Conservation (phyloP, 2,888 invertebrate species). For the Drosophila borborema region DNA sequence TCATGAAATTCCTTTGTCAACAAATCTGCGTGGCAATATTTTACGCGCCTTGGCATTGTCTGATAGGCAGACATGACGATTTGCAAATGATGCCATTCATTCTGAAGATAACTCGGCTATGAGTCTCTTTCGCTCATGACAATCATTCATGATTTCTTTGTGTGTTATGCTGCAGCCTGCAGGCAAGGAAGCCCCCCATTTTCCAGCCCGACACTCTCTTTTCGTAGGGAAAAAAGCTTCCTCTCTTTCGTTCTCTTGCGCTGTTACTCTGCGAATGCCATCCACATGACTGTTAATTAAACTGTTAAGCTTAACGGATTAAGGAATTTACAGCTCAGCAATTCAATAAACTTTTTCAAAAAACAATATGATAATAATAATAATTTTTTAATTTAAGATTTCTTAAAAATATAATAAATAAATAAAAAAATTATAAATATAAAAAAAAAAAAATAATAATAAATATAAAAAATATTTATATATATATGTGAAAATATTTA, state of each 20-base stretch:
- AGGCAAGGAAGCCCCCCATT: conserved; percentile 15
- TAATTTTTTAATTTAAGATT: too few species aligned
- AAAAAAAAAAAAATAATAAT: too few species aligned
- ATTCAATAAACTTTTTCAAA: neutral
- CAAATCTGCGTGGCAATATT: conserved; percentile 23
- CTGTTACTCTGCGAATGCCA: conserved; percentile 55
- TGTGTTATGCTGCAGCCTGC: neutral
- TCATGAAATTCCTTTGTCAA: neutral
- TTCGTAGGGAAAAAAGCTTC: conserved; percentile 42
- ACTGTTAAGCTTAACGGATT: neutral
- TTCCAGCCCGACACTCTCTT: neutral
- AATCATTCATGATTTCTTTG: conserved; percentile 50
- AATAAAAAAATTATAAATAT: too few species aligned
- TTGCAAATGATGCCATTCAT: conserved; percentile 74
- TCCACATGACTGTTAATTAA: conserved; percentile 64
- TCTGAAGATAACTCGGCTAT: conserved; percentile 26
- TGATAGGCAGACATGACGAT: conserved; percentile 64
- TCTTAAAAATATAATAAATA: neutral
- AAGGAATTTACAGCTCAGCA: neutral
- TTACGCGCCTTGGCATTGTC: conserved; percentile 23
- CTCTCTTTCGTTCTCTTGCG: conserved; percentile 59
- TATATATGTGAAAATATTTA: too few species aligned
- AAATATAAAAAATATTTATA: too few species aligned
- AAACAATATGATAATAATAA: neutral
- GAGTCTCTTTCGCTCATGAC: conserved; percentile 20